phyloP scores from a whole-genome alignment of 2,113 vertebrate species.

The Acanthisitta chloris region DNA sequence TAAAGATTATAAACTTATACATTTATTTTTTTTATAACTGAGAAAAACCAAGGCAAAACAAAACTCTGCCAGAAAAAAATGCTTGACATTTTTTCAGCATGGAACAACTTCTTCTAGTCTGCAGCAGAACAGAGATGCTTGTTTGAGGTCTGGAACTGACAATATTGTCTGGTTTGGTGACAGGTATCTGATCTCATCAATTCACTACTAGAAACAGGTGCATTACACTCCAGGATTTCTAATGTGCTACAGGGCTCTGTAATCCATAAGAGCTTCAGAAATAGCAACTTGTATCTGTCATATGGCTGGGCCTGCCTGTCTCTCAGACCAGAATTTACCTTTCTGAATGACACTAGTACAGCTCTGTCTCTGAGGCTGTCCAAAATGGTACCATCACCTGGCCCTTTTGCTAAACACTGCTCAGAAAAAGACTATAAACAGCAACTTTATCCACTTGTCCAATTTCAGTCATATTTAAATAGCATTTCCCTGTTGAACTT shows the following conservation, averaged over 20 bases:
- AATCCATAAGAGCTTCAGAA: slow-evolving; percentile 8
- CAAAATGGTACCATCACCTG: background rate
- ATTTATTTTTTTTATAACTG: background rate
- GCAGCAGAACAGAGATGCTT: background rate
- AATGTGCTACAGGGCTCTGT: background rate
- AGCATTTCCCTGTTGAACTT: background rate
- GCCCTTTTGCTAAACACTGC: background rate
- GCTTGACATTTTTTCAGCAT: background rate
- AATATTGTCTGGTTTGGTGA: background rate
- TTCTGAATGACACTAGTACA: background rate
- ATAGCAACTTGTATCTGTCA: background rate
- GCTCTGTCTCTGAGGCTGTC: background rate
- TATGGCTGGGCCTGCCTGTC: background rate
- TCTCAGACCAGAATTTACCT: background rate
- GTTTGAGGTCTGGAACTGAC: background rate
- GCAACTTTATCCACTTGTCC: background rate
- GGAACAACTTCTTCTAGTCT: background rate
- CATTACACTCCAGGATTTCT: background rate
- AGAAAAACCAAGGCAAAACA: background rate
- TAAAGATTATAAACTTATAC: background rate
- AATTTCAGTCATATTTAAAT: background rate
- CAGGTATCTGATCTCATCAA: background rate
- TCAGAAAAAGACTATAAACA: background rate
- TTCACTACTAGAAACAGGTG: background rate
- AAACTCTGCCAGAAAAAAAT: background rate